phyloP scores from a whole-genome alignment of 2,113 vertebrate genomes.

The Chaenocephalus aceratus region DNA sequence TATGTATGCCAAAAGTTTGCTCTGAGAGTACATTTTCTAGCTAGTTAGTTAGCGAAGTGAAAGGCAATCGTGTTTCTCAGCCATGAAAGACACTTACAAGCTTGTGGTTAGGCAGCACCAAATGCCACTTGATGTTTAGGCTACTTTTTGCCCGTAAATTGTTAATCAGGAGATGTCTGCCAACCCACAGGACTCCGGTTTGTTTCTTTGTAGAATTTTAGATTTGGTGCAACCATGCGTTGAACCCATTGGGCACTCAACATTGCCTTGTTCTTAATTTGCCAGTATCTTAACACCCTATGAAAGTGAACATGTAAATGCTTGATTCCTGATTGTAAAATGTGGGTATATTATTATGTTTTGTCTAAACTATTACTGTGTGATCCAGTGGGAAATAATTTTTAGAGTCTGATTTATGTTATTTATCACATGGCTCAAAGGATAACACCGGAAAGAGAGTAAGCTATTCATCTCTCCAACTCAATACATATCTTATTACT shows the following conservation, averaged over 20 bases:
- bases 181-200: neutral
- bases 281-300: neutral
- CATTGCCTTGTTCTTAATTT: neutral
- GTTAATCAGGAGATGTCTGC: neutral
- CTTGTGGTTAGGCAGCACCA: neutral
- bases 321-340: neutral
- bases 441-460: neutral
- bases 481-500: neutral
- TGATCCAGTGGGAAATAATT: neutral
- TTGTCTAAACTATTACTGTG: no score
- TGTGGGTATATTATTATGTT: no score
- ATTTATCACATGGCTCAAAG: neutral
- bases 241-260: neutral
- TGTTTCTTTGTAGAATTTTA: neutral
- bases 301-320: neutral
- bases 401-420: neutral
- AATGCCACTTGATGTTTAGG: neutral
- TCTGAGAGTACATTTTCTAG: conserved; percentile 1
- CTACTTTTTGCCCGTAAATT: neutral
- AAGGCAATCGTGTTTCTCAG: neutral
- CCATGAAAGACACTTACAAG: neutral
- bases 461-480: neutral
- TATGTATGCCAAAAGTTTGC: conserved; percentile 10
- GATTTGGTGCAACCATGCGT: neutral
- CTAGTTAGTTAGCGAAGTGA: conserved; percentile 13